Evolutionary conservation across 2,113 vertebrate species (phyloP).

Genomic region (Chascanopsetta lugubris): DNA sequence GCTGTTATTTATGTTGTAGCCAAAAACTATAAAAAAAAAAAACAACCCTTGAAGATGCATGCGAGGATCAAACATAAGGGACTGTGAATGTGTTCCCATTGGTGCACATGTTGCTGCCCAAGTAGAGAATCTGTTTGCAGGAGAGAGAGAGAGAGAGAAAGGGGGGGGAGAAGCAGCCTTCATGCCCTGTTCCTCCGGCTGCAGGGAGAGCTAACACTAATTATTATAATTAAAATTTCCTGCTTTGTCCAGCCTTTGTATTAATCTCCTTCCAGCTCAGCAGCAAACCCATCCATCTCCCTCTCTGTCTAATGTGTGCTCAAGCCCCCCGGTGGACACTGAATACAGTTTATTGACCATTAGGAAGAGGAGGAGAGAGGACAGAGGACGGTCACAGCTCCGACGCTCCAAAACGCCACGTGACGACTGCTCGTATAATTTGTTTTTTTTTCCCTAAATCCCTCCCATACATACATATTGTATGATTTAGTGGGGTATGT

Average conservation of each 20-base stretch:
- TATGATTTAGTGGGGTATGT: neutral
- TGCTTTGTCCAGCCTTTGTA: conserved; percentile 53
- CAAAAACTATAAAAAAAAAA: no score
- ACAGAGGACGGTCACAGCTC: neutral
- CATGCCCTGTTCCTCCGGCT: neutral
- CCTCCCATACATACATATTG: neutral
- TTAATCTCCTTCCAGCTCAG: conserved; percentile 35
- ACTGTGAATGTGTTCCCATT: no score
- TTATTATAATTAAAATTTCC: conserved; percentile 57
- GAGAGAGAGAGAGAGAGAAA: neutral
- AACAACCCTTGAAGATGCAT: no score
- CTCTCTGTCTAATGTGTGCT: conserved; percentile 27
- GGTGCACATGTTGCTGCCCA: neutral
- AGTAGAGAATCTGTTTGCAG: neutral
- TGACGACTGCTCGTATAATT: neutral
- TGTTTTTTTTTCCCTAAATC: conserved; percentile 33
- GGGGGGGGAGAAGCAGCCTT: neutral
- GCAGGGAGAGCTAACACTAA: neutral
- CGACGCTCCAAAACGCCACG: neutral
- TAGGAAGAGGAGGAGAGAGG: conserved; percentile 17
- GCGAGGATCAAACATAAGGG: no score
- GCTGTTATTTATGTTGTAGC: no score
- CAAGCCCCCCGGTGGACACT: conserved; percentile 5
- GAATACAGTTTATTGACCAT: conserved; percentile 31
- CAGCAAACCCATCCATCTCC: conserved; percentile 33